Evolutionary conservation across 2,888 invertebrate genomes (phyloP).

Genomic region (Imbricaverruca yamaguchii): DNA sequence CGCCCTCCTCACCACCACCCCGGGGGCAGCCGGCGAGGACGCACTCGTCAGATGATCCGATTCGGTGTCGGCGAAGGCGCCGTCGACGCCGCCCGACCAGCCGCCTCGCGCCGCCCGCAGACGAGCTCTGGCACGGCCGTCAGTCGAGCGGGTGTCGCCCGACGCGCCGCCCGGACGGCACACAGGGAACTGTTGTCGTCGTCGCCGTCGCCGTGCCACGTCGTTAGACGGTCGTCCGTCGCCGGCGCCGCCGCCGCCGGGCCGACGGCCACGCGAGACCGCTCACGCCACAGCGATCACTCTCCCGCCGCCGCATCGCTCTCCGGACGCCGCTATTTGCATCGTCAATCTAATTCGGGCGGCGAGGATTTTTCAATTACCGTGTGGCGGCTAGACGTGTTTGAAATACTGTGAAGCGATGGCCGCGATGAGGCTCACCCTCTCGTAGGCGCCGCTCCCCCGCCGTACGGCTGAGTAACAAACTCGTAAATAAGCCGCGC

Average conservation of each 20-base stretch:
- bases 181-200: neutral
- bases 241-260: too few species aligned
- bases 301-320: neutral
- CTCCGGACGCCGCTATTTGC: conserved; percentile 14
- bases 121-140: too few species aligned
- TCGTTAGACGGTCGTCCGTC: neutral
- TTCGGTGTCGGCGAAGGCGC: too few species aligned
- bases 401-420: conserved; percentile 5
- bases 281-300: neutral
- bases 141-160: too few species aligned
- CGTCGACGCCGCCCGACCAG: too few species aligned
- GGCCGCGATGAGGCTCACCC: neutral
- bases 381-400: neutral
- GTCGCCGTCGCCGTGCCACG: neutral
- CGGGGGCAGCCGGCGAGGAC: too few species aligned
- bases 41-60: too few species aligned
- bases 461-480: neutral
- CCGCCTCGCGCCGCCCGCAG: too few species aligned
- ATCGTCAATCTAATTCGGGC: conserved; percentile 4
- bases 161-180: neutral
- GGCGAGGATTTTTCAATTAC: conserved; percentile 19
- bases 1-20: too few species aligned
- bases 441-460: neutral
- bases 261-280: neutral
- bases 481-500: conserved; percentile 14